Conservation (phyloP, 2,797 vertebrate species). For the Cryptoprocta ferox region DNA sequence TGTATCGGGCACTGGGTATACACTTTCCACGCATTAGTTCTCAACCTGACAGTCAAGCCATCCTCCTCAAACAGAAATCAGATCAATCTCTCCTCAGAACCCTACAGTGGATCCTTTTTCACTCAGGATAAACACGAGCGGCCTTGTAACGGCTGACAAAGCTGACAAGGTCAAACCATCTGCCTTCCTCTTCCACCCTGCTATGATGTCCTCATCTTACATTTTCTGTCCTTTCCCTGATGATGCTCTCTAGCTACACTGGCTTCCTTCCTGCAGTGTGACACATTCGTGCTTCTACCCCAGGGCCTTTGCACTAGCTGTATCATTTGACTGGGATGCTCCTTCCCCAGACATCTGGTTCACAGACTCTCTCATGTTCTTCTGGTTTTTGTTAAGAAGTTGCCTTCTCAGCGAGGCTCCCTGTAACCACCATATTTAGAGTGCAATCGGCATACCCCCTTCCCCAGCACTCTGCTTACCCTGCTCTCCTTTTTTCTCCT, state of each 20-base stretch:
- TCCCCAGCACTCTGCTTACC: background rate
- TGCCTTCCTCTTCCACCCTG: background rate
- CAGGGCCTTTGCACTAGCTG: background rate
- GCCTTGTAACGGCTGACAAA: background rate
- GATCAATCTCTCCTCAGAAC: background rate
- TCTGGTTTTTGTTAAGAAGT: background rate
- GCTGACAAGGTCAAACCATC: background rate
- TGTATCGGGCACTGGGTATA: background rate
- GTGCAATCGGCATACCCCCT: background rate
- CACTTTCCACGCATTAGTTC: background rate
- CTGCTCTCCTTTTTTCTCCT: background rate
- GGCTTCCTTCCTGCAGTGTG: background rate
- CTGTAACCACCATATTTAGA: background rate
- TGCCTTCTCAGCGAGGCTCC: background rate
- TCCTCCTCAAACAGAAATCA: background rate
- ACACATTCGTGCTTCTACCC: background rate
- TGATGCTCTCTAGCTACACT: background rate
- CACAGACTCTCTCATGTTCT: background rate
- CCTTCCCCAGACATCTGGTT: background rate
- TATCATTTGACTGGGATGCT: too few species aligned
- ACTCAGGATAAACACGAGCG: background rate
- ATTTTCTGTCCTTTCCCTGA: background rate
- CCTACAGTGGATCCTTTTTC: background rate
- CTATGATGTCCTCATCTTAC: rapidly evolving
- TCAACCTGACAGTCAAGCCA: background rate